phyloP scores from a whole-genome alignment of 2,113 vertebrate genomes.

The Brachyhypopomus occidentalis region DNA sequence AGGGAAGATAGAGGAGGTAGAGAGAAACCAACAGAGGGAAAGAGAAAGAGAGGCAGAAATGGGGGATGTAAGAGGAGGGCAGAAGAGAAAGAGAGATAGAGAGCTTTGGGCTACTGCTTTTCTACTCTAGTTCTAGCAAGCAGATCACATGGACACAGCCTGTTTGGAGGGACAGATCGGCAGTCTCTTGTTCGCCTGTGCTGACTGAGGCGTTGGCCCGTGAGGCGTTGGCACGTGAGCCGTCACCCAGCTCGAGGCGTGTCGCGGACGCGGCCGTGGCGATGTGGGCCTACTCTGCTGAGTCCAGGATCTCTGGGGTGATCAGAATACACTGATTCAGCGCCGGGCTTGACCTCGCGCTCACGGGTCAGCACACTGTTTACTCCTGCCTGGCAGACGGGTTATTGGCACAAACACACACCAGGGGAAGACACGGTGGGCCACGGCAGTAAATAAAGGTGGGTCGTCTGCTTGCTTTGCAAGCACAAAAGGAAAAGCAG shows the following conservation, averaged over 20 bases:
- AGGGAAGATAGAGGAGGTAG: neutral
- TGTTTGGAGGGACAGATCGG: neutral
- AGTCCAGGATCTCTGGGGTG: slow-evolving; percentile 43
- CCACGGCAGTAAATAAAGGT: slow-evolving; percentile 23
- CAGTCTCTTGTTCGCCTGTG: neutral
- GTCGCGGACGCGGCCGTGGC: slow-evolving; percentile 12
- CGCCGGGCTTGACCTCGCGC: slow-evolving; percentile 61
- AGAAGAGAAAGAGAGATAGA: neutral
- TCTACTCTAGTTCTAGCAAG: neutral
- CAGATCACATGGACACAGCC: neutral
- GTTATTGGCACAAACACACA: slow-evolving; percentile 32
- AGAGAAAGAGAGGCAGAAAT: neutral
- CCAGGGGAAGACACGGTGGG: neutral
- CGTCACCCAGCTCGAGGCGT: neutral
- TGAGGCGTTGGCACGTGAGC: slow-evolving; percentile 7
- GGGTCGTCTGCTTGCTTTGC: slow-evolving; percentile 27
- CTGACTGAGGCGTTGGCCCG: neutral
- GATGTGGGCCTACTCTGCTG: slow-evolving; percentile 23
- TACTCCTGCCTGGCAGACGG: slow-evolving; percentile 53
- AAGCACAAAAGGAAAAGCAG: slow-evolving; percentile 34
- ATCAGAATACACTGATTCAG: slow-evolving; percentile 48
- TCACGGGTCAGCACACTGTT: slow-evolving; percentile 69
- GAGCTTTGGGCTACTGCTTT: too few relatives aligned
- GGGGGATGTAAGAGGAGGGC: neutral
- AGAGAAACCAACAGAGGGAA: neutral